phyloP scores from a whole-genome alignment of 1,140 invertebrate species.

The Orussus abietinus region DNA sequence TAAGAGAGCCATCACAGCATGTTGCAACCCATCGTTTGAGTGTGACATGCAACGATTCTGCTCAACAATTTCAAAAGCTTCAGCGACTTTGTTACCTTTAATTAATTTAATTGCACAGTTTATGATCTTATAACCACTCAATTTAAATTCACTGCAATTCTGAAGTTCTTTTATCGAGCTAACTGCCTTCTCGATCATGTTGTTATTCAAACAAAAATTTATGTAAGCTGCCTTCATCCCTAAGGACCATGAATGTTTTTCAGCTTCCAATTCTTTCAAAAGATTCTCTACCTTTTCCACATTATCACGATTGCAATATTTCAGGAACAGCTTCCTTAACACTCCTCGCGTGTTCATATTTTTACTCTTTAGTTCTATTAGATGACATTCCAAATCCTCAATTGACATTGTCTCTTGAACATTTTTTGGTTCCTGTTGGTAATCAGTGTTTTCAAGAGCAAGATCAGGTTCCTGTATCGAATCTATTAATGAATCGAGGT shows the following conservation, averaged over 20 bases:
- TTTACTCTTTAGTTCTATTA: slow-evolving; percentile 55
- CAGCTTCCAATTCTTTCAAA: slow-evolving; percentile 45
- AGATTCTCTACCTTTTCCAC: slow-evolving; percentile 49
- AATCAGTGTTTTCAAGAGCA: no score
- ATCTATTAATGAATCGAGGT: no score
- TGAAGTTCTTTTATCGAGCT: slow-evolving; percentile 47
- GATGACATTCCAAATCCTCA: slow-evolving; percentile 51
- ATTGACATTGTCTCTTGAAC: no score
- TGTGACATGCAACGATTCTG: no score
- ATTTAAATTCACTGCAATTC: slow-evolving; percentile 44
- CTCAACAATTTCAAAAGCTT: slow-evolving; percentile 50
- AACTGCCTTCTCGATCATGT: slow-evolving; percentile 51
- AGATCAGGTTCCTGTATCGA: no score
- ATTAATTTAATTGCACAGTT: slow-evolving; percentile 55
- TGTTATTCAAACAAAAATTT: slow-evolving; percentile 50
- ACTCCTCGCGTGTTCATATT: slow-evolving; percentile 57
- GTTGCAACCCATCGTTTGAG: slow-evolving; percentile 33
- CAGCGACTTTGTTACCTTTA: slow-evolving; percentile 44
- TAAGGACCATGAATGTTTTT: slow-evolving; percentile 48
- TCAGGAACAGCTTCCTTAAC: slow-evolving; percentile 52
- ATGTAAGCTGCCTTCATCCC: slow-evolving; percentile 57
- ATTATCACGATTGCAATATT: slow-evolving; percentile 51
- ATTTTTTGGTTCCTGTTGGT: no score
- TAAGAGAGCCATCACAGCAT: slow-evolving; percentile 50
- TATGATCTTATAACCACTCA: slow-evolving; percentile 59